Conservation (phyloP, 2,888 invertebrate species). For the Drosophila anceps region DNA sequence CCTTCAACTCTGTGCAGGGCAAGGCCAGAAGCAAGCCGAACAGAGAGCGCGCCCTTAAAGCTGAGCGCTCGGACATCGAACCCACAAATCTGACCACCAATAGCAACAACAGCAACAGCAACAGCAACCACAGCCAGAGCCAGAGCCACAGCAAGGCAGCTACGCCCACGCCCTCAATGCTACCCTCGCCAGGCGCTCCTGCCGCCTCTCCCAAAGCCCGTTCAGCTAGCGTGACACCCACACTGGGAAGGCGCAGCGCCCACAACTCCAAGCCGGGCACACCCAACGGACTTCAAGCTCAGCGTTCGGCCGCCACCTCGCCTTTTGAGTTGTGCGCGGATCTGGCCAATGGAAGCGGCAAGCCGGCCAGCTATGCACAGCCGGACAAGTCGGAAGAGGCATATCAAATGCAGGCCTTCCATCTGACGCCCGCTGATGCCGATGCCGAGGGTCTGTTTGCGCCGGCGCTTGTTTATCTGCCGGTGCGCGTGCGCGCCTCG, state of each 20-base stretch:
- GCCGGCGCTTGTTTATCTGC: slow-evolving; percentile 97
- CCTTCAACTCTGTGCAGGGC: slow-evolving; percentile 32
- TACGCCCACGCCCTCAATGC: slow-evolving; percentile 35
- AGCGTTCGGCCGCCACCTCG: slow-evolving; percentile 69
- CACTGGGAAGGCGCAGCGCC: slow-evolving; percentile 32
- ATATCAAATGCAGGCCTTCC: slow-evolving; percentile 96
- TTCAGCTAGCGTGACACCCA: slow-evolving; percentile 34
- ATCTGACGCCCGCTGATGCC: slow-evolving; percentile 86
- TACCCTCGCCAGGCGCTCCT: slow-evolving; percentile 5
- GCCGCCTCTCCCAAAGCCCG: slow-evolving; percentile 50
- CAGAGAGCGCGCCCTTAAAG: slow-evolving; percentile 24
- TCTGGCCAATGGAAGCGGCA: slow-evolving; percentile 82
- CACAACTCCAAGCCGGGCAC: slow-evolving; percentile 54
- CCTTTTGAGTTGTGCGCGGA: slow-evolving; percentile 77
- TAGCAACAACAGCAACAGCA: slow-evolving; percentile 87
- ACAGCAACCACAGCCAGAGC: slow-evolving; percentile 85
- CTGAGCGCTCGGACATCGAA: slow-evolving; percentile 49
- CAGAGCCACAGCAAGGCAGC: slow-evolving; percentile 11
- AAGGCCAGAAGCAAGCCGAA: slow-evolving; percentile 48
- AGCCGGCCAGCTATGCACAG: slow-evolving; percentile 89
- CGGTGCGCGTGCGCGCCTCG: slow-evolving; percentile 94
- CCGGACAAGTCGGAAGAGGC: slow-evolving; percentile 84
- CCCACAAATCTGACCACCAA: slow-evolving; percentile 76
- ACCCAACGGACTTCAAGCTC: slow-evolving; percentile 66
- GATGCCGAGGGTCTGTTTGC: slow-evolving; percentile 88